Base-by-base conservation (phyloP, 2,797 vertebrate genomes). In the Lacerta agilis region DNA sequence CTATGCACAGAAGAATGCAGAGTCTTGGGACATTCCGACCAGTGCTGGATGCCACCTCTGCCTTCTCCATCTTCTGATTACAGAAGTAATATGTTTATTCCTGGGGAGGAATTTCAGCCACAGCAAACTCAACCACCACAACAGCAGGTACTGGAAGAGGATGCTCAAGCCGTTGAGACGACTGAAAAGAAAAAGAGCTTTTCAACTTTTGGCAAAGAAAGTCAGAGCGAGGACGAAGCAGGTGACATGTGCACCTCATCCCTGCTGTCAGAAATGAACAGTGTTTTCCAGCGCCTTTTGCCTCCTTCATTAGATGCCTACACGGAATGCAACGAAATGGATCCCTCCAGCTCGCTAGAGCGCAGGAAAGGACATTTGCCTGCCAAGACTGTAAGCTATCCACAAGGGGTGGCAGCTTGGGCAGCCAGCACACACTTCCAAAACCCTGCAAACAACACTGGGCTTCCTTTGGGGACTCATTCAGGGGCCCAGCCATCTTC, bases 21-120 rank as follows among this genome's bases (percentile, higher is more conserved):
- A 5, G 98, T 99, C 72, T 97, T 99, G 77, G 99, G 99, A 5
- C 99, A 99, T 94, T 99, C 99, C 0, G 99, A 99, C 95, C 98
- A 99, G 95, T 99, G 99, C 95, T 99, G 99, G 99, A 99, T 99
- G 99, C 99, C 98, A 0, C 98, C 98, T 0, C 93, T 99, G 92
- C 96, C 97, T 23, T 98, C 98, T 3, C 98, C 98, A 0, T 98
- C 98, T 5, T 97, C 98, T 0, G 98, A 99, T 93, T 99, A 99
- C 86, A 96, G 98, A 15, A 99, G 98, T 90, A 99, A 99, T 96
- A 97, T 99, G 95, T 99, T 99, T 96, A 99, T 99, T 87, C 99
- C 99, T 0, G 98, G 98, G 0, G 98, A 99, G 86, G 98, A 99
- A 85, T 98, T 98, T 20, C 98, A 95, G 2, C 77, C 96, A 0